Base-by-base conservation (phyloP, 2,888 invertebrate genomes). In the Bombylius major region DNA sequence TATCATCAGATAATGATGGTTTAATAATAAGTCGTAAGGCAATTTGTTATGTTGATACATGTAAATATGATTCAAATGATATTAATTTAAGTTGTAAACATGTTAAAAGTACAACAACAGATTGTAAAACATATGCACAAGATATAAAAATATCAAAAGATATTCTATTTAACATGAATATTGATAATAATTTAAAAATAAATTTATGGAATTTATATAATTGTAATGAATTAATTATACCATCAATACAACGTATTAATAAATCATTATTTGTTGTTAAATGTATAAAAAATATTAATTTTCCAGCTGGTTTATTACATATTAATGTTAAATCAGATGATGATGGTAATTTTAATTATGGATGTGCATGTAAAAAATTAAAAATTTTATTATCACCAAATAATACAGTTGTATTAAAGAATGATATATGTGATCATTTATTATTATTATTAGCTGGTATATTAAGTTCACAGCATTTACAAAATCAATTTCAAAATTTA, bases 361-460 rank as follows among this genome's bases (percentile, higher is more conserved):
- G 65, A 0, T 73, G 73, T 59, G 66, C 72, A 6, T 73, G 73
- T 49, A 70, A 70, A 54, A 73, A 70, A 48, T 59, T 72, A 0
- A 70, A 70, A 59, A 70, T 72, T 8, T 65, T 70, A 9, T 64
- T 73, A n/a, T 70, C 70, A 47, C 65, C 55, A 34, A 57, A 60
- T 33, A 58, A 62, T 47, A 56, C 71, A 0, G 65, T 71, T 5
- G 66, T 68, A 3, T 64, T 72, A 64, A 68, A 70, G 59, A 70
- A 71, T 45, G 70, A 71, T 58, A 66, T 70, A n/a, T 73, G 73
- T 59, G 72, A 73, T 58, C 73, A 73, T 63, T 57, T 72, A 56
- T 54, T 72, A 47, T 60, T 73, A 5, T 64, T 73, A 7, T 56
- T 73, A 4, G 70, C 71, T 0, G 73, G 67, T 1, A 65, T 73